Base-by-base conservation (phyloP, 2,797 vertebrate genomes). In the Philypnodon macrostomus region DNA sequence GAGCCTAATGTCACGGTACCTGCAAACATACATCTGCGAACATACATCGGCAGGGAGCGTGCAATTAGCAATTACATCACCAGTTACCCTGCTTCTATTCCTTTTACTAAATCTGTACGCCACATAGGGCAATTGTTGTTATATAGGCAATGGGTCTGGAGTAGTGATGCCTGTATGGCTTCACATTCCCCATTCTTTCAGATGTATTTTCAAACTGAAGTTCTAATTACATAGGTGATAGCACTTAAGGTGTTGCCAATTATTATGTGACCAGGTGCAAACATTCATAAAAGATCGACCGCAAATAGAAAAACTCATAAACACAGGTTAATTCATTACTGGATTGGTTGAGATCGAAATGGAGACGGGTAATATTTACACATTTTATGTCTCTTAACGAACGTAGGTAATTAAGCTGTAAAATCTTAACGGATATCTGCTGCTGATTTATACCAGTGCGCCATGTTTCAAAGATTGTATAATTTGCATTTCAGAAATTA, bases 391-490 rank as follows among this genome's bases (percentile, higher is more conserved):
- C 54, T 77, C 55, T 80, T 81, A 83, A 86, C 83, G 77, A 86
- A 76, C 75, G 63, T 51, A 55, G 38, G 44, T 72, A 77, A 84
- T 86, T 73, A 83, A 77, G 70, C 66, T 71, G 38, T 18, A 37
- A 55, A 27, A 58, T 66, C 58, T 67, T 35, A 47, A 18, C 59
- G 23, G 41, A 66, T 65, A 74, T 71, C 46, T 58, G 51, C 30
- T 52, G 59, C 72, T 79, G 74, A 81, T 88, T 85, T 85, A 74
- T 47, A 64, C n/a, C n/a, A n/a, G n/a, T n/a, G n/a, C n/a, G n/a
- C n/a, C n/a, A n/a, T n/a, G n/a, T n/a, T n/a, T n/a, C n/a, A n/a
- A n/a, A n/a, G n/a, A n/a, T n/a, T n/a, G n/a, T n/a, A n/a, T n/a
- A n/a, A n/a, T n/a, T n/a, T n/a, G n/a, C n/a, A n/a, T n/a, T n/a